Percentiles rank a stretch among this genome's conserved stretches.
These are phyloP conservation scores for Leistus spinibarbis DNA, from an alignment of 2,888 invertebrate genomes.

Conservation along the genomic window DNA sequence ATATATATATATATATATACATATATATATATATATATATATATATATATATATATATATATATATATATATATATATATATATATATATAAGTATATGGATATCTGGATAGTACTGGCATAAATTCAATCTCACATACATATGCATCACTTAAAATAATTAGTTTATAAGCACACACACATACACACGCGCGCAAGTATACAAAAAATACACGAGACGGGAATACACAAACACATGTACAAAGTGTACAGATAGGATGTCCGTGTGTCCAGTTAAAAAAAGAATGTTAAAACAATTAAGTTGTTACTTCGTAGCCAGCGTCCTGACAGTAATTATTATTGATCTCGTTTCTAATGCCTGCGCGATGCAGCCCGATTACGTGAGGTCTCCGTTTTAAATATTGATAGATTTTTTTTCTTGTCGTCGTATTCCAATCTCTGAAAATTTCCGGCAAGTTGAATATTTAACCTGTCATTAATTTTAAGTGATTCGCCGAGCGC, in stretches of 20 bases:
- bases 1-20: too few species aligned
- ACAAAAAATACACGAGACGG: too few species aligned
- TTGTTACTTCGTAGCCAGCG: conserved; percentile 30
- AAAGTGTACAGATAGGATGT: too few species aligned
- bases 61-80: too few species aligned
- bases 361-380: conserved; percentile 28
- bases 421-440: not conserved
- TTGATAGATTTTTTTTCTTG: conserved; percentile 26
- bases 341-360: conserved; percentile 36
- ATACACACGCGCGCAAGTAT: conserved; percentile 4
- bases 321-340: conserved; percentile 37
- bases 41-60: too few species aligned
- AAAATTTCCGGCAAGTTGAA: conserved; percentile 34
- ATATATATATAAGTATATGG: too few species aligned
- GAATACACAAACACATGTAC: too few species aligned
- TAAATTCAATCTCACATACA: too few species aligned
- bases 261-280: conserved; percentile 12
- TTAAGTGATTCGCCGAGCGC: conserved; percentile 29
- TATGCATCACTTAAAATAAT: conserved; percentile 31
- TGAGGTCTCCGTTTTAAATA: conserved; percentile 22
- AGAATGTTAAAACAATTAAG: conserved; percentile 38
- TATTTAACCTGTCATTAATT: conserved; percentile 37
- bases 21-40: not conserved
- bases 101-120: too few species aligned
- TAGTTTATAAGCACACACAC: conserved; percentile 10